Evolutionary conservation across 2,113 vertebrate genomes (phyloP).

Genomic region (Oenanthe melanoleuca): DNA sequence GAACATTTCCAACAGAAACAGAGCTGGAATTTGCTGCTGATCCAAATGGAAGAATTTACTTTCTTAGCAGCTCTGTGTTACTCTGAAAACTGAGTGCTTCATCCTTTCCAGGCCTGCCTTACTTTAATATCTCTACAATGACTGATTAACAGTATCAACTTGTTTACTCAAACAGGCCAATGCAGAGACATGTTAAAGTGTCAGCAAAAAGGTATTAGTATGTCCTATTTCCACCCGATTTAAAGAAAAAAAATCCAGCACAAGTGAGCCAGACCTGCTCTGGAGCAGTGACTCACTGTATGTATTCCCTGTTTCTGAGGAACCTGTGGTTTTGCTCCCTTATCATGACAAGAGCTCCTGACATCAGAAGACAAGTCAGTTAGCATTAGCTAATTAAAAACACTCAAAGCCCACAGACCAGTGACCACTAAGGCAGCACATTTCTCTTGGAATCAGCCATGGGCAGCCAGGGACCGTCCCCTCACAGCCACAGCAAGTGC

Average conservation of each 20-base stretch:
- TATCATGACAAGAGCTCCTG: neutral
- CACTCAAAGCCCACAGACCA: neutral
- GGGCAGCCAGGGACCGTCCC: neutral
- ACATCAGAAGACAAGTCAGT: neutral
- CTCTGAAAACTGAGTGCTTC: neutral
- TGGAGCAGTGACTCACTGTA: neutral
- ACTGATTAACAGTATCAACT: neutral
- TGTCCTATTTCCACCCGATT: neutral
- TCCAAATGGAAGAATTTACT: slow-evolving; percentile 40
- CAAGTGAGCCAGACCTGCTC: neutral
- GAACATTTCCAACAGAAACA: slow-evolving; percentile 55
- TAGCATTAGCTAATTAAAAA: neutral
- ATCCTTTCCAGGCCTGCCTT: neutral
- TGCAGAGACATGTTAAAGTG: neutral
- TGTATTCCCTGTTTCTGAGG: neutral
- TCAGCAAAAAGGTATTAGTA: neutral
- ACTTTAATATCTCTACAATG: neutral
- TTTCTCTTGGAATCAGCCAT: neutral
- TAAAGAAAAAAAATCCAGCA: neutral
- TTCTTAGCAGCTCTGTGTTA: neutral
- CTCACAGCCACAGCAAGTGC: neutral
- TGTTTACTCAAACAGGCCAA: neutral
- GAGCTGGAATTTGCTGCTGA: slow-evolving; percentile 46
- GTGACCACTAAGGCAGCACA: neutral
- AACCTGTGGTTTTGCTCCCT: neutral